These are phyloP conservation scores for Acipenser oxyrinchus DNA, from an alignment of 2,797 vertebrate species.

Conservation along the genomic window DNA sequence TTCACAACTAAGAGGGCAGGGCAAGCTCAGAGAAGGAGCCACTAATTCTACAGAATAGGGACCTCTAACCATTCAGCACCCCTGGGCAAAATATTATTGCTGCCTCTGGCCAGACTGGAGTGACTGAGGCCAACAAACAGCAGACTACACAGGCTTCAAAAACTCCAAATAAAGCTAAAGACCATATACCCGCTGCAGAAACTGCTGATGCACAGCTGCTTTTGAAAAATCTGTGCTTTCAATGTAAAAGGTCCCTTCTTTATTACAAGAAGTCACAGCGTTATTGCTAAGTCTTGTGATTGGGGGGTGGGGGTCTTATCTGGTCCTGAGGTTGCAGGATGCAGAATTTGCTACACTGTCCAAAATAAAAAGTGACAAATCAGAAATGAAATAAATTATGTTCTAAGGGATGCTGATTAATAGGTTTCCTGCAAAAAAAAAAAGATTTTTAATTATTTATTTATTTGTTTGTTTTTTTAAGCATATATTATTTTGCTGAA, in stretches of 20 bases:
- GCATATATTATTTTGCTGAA: too few relatives aligned
- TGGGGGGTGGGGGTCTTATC: background rate
- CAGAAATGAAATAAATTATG: constrained; percentile 32
- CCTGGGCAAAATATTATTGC: background rate
- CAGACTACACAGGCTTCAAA: background rate
- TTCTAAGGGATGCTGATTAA: constrained; percentile 45
- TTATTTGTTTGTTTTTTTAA: too few relatives aligned
- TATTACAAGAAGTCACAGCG: background rate
- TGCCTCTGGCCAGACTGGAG: background rate
- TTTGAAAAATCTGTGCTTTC: background rate
- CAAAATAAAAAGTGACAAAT: background rate
- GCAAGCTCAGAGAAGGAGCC: background rate
- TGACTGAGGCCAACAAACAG: background rate
- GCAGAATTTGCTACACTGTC: background rate
- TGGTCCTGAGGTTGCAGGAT: background rate
- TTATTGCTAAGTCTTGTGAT: background rate
- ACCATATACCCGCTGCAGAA: background rate
- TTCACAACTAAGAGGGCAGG: background rate
- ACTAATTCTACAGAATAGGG: too few relatives aligned
- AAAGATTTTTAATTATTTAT: constrained; percentile 51
- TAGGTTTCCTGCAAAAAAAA: constrained; percentile 60
- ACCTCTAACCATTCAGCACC: background rate
- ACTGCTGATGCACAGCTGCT: constrained; percentile 1
- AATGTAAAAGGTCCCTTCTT: background rate
- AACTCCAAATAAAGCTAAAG: background rate